A percentile compares a stretch with the other conserved stretches of the same genome.
Evolutionary conservation across 1,140 invertebrate genomes (phyloP).

Genomic region (Thaumetopoea pityocampa): DNA sequence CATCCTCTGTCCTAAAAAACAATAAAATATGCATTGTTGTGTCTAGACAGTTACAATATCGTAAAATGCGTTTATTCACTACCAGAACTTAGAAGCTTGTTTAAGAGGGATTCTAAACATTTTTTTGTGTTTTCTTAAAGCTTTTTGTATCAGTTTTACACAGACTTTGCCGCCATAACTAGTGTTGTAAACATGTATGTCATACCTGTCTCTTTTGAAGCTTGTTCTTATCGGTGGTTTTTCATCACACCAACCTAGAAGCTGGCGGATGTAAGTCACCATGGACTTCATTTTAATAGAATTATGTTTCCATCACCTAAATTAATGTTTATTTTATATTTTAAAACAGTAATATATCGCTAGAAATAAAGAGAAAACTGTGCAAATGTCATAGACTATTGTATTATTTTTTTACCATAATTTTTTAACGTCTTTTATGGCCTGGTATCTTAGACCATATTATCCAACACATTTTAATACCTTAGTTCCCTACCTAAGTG

Average conservation of each 20-base stretch:
- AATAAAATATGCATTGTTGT: too few species aligned
- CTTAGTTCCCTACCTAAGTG: too few species aligned
- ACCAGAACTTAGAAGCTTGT: slow-evolving; percentile 54
- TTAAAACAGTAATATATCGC: slow-evolving; percentile 12
- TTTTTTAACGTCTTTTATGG: too few species aligned
- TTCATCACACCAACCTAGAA: slow-evolving; percentile 52
- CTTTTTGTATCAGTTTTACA: slow-evolving; percentile 27
- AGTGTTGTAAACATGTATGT: slow-evolving; percentile 68
- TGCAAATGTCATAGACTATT: slow-evolving; percentile 10
- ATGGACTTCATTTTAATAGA: slow-evolving; percentile 60
- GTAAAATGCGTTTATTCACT: too few species aligned
- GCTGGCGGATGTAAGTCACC: slow-evolving; percentile 57
- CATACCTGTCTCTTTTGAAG: slow-evolving; percentile 70
- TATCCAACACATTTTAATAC: too few species aligned
- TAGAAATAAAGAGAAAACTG: slow-evolving; percentile 21
- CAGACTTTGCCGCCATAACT: slow-evolving; percentile 69
- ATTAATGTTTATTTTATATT: slow-evolving; percentile 19
- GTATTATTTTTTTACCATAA: too few species aligned
- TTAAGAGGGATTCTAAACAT: slow-evolving; percentile 57
- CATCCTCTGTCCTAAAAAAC: slow-evolving; percentile 53
- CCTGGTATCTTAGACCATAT: too few species aligned
- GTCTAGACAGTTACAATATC: too few species aligned
- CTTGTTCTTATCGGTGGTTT: slow-evolving; percentile 41
- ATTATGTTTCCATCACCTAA: slow-evolving; percentile 55
- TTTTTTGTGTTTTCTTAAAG: slow-evolving; percentile 21